A percentile compares a stretch with the other conserved stretches of the same genome.
Conservation (phyloP, 2,888 invertebrate species). For the Pasiphila rectangulata region DNA sequence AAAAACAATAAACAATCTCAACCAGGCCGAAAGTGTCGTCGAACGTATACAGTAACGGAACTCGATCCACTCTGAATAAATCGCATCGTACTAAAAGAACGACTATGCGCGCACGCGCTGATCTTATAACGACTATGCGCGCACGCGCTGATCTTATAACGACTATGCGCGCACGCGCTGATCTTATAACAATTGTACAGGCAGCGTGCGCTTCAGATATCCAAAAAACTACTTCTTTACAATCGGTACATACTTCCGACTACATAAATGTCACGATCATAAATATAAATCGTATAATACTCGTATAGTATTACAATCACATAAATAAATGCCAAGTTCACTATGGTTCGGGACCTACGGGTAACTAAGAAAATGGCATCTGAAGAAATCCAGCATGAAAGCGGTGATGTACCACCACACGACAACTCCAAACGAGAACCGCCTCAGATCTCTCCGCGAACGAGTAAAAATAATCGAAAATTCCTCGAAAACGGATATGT, state of each 20-base stretch:
- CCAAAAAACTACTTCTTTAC: slow-evolving; percentile 61
- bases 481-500: slow-evolving; percentile 61
- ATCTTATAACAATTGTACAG: slow-evolving; percentile 67
- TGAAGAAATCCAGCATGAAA: slow-evolving; percentile 57
- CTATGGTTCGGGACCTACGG: slow-evolving; percentile 74
- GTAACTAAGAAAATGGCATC: slow-evolving; percentile 80
- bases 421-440: slow-evolving; percentile 41
- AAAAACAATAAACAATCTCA: slow-evolving; percentile 31
- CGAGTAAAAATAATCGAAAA: slow-evolving; percentile 48
- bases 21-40: slow-evolving; percentile 58
- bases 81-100: slow-evolving; percentile 61
- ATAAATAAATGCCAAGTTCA: slow-evolving; percentile 79
- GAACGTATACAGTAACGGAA: slow-evolving; percentile 73
- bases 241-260: slow-evolving; percentile 61
- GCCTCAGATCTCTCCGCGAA: slow-evolving; percentile 42
- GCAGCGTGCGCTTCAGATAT: slow-evolving; percentile 55
- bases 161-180: slow-evolving; percentile 58
- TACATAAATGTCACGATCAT: slow-evolving; percentile 71
- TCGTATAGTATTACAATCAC: slow-evolving; percentile 73
- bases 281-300: slow-evolving; percentile 69
- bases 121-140: too few relatives aligned
- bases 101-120: too few relatives aligned
- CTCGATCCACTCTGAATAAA: slow-evolving; percentile 77
- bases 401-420: slow-evolving; percentile 38
- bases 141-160: too few relatives aligned